Evolutionary conservation across 2,113 vertebrate genomes (phyloP).

Genomic region (Charadrius vociferus): DNA sequence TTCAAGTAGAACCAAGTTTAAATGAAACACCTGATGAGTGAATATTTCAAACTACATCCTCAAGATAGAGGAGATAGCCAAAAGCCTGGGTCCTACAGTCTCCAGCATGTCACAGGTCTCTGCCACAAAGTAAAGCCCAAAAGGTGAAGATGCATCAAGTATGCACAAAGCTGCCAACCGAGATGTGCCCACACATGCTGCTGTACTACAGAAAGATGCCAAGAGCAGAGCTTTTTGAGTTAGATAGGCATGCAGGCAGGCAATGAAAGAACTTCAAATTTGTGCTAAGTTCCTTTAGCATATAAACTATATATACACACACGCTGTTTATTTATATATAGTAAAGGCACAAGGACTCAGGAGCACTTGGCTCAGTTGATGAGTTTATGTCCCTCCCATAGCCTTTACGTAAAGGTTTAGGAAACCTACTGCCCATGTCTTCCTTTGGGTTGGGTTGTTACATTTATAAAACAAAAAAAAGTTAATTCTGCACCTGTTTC

Average conservation of each 20-base stretch:
- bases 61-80: not conserved
- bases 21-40: conserved; percentile 22
- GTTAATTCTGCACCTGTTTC: not conserved
- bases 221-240: conserved; percentile 7
- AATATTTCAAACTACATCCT: not conserved
- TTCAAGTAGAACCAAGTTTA: conserved; percentile 27
- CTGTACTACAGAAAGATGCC: not conserved
- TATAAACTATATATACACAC: not conserved
- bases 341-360: not conserved
- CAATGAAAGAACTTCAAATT: not conserved
- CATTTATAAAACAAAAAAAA: not conserved
- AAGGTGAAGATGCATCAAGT: not conserved
- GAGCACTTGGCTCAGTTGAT: not conserved
- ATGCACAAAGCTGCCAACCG: not conserved
- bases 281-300: not conserved
- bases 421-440: not conserved
- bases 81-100: not conserved
- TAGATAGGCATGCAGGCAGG: not conserved
- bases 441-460: not conserved
- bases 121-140: not conserved
- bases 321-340: not conserved
- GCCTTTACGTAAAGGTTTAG: not conserved
- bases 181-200: conserved; percentile 20
- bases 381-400: not conserved
- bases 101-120: not conserved